A percentile compares a stretch with the other conserved stretches of the same genome.
These are phyloP conservation scores for Netelia virgata DNA, from an alignment of 2,888 invertebrate species.

Conservation along the genomic window DNA sequence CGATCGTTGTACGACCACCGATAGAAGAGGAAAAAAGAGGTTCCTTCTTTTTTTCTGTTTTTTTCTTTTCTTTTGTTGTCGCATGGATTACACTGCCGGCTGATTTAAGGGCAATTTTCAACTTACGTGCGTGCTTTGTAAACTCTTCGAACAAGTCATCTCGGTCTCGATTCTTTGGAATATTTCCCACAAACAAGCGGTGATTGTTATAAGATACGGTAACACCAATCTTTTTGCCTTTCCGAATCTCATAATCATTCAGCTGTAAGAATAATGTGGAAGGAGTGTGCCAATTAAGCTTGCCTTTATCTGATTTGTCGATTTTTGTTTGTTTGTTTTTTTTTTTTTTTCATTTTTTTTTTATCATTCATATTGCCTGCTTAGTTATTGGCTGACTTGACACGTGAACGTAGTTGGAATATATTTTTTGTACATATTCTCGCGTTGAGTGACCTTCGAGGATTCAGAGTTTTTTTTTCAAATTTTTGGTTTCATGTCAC, in stretches of 20 bases:
- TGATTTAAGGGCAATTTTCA: constrained; percentile 86
- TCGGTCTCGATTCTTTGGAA: constrained; percentile 99
- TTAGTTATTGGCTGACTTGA: constrained; percentile 64
- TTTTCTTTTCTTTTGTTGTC: constrained; percentile 29
- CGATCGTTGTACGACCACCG: constrained; percentile 36
- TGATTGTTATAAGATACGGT: constrained; percentile 99
- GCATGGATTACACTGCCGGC: constrained; percentile 74
- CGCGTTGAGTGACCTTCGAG: constrained; percentile 74
- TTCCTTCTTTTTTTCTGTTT: constrained; percentile 47
- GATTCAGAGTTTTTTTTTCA: constrained; percentile 61
- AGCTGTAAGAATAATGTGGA: constrained; percentile 98
- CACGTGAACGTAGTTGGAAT: constrained; percentile 58
- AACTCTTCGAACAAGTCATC: constrained; percentile 99
- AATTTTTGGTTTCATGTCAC: constrained; percentile 46
- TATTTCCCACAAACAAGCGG: constrained; percentile 99
- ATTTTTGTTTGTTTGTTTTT: constrained; percentile 59
- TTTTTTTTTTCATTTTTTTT: constrained; percentile 58
- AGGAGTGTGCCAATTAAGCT: constrained; percentile 88
- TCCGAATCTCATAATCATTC: constrained; percentile 99
- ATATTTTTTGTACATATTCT: constrained; percentile 56
- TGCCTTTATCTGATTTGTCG: constrained; percentile 81
- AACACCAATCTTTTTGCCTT: constrained; percentile 99
- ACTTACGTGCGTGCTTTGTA: constrained; percentile 99
- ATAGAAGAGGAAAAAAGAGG: constrained; percentile 52
- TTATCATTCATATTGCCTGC: constrained; percentile 52